phyloP scores from a whole-genome alignment of 2,797 vertebrate genomes.

The Helostoma temminkii region DNA sequence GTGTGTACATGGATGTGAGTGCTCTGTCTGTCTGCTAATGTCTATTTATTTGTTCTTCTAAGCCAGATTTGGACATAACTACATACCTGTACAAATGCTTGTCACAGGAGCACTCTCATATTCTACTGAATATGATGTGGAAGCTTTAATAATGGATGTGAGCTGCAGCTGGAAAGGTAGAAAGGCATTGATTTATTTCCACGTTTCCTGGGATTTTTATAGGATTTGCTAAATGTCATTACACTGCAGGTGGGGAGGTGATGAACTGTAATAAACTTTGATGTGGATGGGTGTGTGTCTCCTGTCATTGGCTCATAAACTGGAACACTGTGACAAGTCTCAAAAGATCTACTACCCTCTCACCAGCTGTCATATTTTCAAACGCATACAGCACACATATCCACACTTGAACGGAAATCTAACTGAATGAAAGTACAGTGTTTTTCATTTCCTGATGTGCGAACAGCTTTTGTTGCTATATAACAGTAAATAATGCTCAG shows the following conservation, averaged over 20 bases:
- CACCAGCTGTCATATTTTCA: slow-evolving; percentile 72
- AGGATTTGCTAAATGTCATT: slow-evolving; percentile 89
- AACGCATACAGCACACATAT: slow-evolving; percentile 44
- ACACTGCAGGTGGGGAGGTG: slow-evolving; percentile 85
- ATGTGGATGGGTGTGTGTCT: slow-evolving; percentile 82
- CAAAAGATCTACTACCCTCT: slow-evolving; percentile 74
- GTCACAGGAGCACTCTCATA: slow-evolving; percentile 50
- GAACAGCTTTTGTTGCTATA: slow-evolving; percentile 14
- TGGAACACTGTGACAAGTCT: slow-evolving; percentile 78
- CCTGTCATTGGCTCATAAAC: slow-evolving; percentile 81
- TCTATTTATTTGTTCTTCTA: slow-evolving; percentile 63
- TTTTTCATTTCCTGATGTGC: slow-evolving; percentile 19
- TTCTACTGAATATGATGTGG: slow-evolving; percentile 79
- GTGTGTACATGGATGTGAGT: slow-evolving; percentile 22
- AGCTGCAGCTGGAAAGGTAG: slow-evolving; percentile 83
- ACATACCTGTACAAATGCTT: slow-evolving; percentile 59
- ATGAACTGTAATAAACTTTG: slow-evolving; percentile 88
- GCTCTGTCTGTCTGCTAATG: slow-evolving; percentile 46
- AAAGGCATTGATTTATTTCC: slow-evolving; percentile 86
- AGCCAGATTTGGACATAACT: slow-evolving; percentile 52
- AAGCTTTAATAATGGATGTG: slow-evolving; percentile 85
- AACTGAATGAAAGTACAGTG: slow-evolving; percentile 33
- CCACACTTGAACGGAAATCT: slow-evolving; percentile 27
- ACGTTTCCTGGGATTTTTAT: slow-evolving; percentile 86
- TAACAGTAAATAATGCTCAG: slow-evolving; percentile 24